phyloP scores from a whole-genome alignment of 2,113 vertebrate genomes.

The Agelaius phoeniceus region DNA sequence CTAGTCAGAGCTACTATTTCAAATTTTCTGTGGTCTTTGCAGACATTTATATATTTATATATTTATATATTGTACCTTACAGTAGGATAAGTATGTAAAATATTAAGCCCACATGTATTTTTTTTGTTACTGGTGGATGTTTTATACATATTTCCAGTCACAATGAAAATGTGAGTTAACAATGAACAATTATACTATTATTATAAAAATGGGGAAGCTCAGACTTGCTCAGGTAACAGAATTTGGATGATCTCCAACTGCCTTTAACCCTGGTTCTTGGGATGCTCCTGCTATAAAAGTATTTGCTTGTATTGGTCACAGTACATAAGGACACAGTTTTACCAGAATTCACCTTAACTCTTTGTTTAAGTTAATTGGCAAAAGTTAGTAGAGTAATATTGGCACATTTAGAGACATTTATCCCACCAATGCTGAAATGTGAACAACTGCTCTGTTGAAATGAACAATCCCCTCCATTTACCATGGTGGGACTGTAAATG shows the following conservation, averaged over 20 bases:
- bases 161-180: neutral
- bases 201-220: neutral
- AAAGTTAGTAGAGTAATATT: neutral
- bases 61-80: neutral
- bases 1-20: neutral
- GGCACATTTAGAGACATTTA: neutral
- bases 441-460: neutral
- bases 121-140: neutral
- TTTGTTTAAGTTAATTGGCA: neutral
- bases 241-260: neutral
- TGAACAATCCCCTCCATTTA: accelerated
- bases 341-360: neutral
- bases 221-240: neutral
- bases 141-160: neutral
- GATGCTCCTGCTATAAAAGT: neutral
- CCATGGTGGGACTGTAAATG: neutral
- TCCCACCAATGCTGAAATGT: neutral
- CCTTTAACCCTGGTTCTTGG: neutral
- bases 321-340: neutral
- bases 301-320: neutral
- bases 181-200: neutral
- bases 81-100: neutral
- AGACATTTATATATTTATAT: neutral
- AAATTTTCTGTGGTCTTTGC: neutral
- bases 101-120: neutral